Evolutionary conservation across 2,797 vertebrate species (phyloP).

Genomic region (Enteromius radiatus): DNA sequence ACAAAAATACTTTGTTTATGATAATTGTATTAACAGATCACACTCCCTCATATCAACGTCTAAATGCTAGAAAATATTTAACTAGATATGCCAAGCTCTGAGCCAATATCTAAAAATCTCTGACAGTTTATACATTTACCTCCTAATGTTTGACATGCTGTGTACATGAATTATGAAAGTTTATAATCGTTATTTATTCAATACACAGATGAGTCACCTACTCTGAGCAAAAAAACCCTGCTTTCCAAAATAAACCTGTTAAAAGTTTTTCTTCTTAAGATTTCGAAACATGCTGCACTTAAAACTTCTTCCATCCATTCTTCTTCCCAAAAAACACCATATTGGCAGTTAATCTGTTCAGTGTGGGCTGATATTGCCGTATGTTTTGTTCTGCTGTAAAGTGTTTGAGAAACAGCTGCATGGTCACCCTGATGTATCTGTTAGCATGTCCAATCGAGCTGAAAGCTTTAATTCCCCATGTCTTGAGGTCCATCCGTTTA

Average conservation of each 20-base stretch:
- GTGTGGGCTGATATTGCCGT: slow-evolving; percentile 30
- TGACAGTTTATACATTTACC: neutral
- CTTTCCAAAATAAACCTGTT: neutral
- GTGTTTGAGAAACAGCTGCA: slow-evolving; percentile 46
- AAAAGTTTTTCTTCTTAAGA: neutral
- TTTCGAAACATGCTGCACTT: neutral
- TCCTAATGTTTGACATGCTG: neutral
- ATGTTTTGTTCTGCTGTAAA: slow-evolving; percentile 11
- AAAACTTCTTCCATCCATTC: neutral
- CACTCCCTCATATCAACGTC: neutral
- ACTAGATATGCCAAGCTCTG: neutral
- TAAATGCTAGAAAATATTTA: neutral
- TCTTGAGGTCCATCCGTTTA: slow-evolving; percentile 67
- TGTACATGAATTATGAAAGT: neutral
- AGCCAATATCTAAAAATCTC: neutral
- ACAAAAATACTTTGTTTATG: neutral
- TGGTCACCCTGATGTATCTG: slow-evolving; percentile 58
- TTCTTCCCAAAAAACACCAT: slow-evolving; percentile 25
- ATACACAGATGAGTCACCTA: neutral
- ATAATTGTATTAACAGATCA: slow-evolving; percentile 19
- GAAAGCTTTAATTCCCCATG: slow-evolving; percentile 74
- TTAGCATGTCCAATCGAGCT: slow-evolving; percentile 72
- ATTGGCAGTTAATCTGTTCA: slow-evolving; percentile 32
- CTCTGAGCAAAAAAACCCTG: neutral
- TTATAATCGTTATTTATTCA: neutral